Evolutionary conservation across 1,140 invertebrate species (phyloP).

Genomic region (Neuroterus valhalla): DNA sequence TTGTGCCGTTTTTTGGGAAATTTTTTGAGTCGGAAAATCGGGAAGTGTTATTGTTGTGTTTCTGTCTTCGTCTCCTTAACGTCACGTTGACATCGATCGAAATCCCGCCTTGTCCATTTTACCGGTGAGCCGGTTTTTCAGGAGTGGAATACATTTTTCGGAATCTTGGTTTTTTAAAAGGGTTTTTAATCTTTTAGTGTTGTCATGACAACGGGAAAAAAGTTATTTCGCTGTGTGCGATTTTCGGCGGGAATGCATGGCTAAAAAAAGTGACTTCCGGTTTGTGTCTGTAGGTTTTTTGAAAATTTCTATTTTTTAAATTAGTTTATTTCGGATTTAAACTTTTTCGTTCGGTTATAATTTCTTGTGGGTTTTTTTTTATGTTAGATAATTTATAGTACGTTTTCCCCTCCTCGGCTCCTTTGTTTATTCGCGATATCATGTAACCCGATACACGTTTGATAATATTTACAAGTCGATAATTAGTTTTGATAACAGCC

Average conservation of each 20-base stretch:
- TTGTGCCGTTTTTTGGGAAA: neutral
- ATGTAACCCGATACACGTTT: neutral
- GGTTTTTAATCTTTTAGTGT: too few species aligned
- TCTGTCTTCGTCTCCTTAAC: neutral
- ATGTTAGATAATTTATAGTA: conserved; percentile 11
- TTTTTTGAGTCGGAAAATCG: neutral
- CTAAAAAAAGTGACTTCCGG: too few species aligned
- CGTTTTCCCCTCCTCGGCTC: neutral
- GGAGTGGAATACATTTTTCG: neutral
- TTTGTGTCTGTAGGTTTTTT: too few species aligned
- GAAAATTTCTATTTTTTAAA: too few species aligned
- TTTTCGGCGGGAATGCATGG: too few species aligned
- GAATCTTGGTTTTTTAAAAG: neutral
- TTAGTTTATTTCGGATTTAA: too few species aligned
- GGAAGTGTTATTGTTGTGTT: conserved; percentile 9
- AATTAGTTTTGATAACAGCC: neutral
- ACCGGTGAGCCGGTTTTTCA: conserved; percentile 19
- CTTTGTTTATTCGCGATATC: conserved; percentile 21
- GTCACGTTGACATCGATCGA: conserved; percentile 26
- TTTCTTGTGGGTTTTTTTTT: neutral
- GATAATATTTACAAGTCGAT: conserved; percentile 17
- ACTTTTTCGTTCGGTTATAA: too few species aligned
- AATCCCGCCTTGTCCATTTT: conserved; percentile 1
- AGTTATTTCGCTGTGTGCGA: too few species aligned
- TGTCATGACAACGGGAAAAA: too few species aligned